Percentiles rank a stretch among this genome's conserved stretches.
phyloP scores from a whole-genome alignment of 2,797 vertebrate species.

The Pterois miles region DNA sequence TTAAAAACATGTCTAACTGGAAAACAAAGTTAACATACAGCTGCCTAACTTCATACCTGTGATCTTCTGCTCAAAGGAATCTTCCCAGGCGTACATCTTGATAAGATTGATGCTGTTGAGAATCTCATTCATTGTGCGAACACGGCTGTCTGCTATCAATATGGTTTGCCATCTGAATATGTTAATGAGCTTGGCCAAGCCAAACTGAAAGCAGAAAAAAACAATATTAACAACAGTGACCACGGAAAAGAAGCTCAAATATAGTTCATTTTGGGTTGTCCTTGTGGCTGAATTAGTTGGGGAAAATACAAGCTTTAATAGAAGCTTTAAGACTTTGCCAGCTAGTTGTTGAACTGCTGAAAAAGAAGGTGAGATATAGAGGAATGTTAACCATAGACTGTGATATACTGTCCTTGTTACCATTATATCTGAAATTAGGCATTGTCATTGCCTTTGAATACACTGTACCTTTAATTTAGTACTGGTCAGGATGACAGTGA shows the following conservation, averaged over 20 bases:
- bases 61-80: constrained; percentile 81
- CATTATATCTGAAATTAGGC: too few species aligned
- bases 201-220: constrained; percentile 70
- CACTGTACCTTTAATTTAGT: too few species aligned
- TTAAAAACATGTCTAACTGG: background rate
- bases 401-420: too few species aligned
- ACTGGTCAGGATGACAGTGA: too few species aligned
- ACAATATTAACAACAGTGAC: background rate
- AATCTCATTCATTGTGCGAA: constrained; percentile 87
- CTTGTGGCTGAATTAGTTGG: background rate
- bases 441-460: too few species aligned
- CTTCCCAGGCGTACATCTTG: constrained; percentile 89
- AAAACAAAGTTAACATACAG: background rate
- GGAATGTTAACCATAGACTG: too few species aligned
- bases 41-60: constrained; percentile 64
- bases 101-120: constrained; percentile 89
- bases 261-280: background rate
- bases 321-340: background rate
- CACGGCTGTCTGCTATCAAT: constrained; percentile 78
- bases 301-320: too few species aligned
- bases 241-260: background rate
- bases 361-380: too few species aligned
- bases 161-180: constrained; percentile 74
- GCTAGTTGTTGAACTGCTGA: background rate
- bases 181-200: constrained; percentile 79